A percentile compares a stretch with the other conserved stretches of the same genome.
Evolutionary conservation across 1,140 invertebrate genomes (phyloP).

Genomic region (Atta texana): DNA sequence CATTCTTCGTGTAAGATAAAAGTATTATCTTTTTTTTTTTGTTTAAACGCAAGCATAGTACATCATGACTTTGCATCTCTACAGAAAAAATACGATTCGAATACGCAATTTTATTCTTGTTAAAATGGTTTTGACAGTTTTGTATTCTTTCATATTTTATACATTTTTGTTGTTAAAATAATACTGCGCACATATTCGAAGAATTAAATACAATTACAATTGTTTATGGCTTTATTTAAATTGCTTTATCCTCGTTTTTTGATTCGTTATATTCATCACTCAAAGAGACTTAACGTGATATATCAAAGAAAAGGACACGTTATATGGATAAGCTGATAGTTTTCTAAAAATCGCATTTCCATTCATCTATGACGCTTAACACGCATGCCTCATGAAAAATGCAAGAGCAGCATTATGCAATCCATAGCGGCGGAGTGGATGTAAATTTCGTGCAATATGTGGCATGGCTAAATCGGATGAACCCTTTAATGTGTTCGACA

Average conservation of each 20-base stretch:
- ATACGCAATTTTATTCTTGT: slow-evolving; percentile 30
- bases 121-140: slow-evolving; percentile 43
- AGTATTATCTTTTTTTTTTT: slow-evolving; percentile 7
- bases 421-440: slow-evolving; percentile 35
- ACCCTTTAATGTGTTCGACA: slow-evolving; percentile 46
- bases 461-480: slow-evolving; percentile 42
- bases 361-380: slow-evolving; percentile 61
- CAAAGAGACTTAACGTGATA: background rate
- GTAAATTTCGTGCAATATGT: slow-evolving; percentile 53
- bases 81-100: background rate
- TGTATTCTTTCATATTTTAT: slow-evolving; percentile 7
- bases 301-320: background rate
- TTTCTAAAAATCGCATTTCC: slow-evolving; percentile 43
- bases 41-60: background rate
- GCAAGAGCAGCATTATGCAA: slow-evolving; percentile 65
- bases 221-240: background rate
- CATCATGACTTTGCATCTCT: slow-evolving; percentile 31
- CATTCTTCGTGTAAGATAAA: slow-evolving; percentile 38
- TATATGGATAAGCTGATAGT: background rate
- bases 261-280: slow-evolving; percentile 5
- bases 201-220: slow-evolving; percentile 6
- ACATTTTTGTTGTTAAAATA: slow-evolving; percentile 3
- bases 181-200: slow-evolving; percentile 4
- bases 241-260: background rate
- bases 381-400: slow-evolving; percentile 67